A percentile compares a stretch with the other conserved stretches of the same genome.
Evolutionary conservation across 2,888 invertebrate genomes (phyloP).

Genomic region (Apotomis betuletana): DNA sequence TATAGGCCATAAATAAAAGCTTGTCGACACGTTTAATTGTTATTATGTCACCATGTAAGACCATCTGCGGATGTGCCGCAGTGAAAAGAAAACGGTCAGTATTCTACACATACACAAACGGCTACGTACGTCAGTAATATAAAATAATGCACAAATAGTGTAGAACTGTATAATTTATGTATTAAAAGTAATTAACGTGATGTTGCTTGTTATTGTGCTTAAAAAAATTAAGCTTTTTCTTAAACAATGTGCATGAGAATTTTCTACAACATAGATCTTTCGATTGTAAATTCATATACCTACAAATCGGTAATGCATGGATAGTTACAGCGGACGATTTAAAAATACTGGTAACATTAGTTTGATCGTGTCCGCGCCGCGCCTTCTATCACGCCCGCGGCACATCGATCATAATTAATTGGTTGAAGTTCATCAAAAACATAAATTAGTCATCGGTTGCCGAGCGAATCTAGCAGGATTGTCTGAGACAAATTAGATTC

Average conservation of each 20-base stretch:
- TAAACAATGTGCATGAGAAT: too few species aligned
- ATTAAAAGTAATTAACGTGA: too few species aligned
- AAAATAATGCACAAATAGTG: too few species aligned
- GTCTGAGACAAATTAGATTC: conserved; percentile 36
- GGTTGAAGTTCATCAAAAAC: conserved; percentile 40
- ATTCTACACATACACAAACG: not conserved
- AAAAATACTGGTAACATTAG: not conserved
- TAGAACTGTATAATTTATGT: too few species aligned
- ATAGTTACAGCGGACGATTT: too few species aligned
- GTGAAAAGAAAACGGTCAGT: not conserved
- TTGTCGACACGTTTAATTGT: conserved; percentile 28
- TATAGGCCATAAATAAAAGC: conserved; percentile 25
- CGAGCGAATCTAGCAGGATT: conserved; percentile 38
- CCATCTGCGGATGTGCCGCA: not conserved
- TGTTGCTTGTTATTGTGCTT: too few species aligned
- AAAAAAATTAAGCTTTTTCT: too few species aligned
- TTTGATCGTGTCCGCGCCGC: conserved; percentile 21
- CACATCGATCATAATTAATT: conserved; percentile 42
- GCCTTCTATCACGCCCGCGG: conserved; percentile 37
- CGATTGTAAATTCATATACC: too few species aligned
- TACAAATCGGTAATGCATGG: too few species aligned
- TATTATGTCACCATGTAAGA: conserved; percentile 30
- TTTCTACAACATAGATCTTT: too few species aligned
- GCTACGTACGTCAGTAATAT: too few species aligned
- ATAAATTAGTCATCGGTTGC: conserved; percentile 54